Evolutionary conservation across 37 sponge, comb jelly and placozoan species (phyloP), one percentile per base, ranked within the genome.

Genomic region (Bolinopsis microptera): DNA sequence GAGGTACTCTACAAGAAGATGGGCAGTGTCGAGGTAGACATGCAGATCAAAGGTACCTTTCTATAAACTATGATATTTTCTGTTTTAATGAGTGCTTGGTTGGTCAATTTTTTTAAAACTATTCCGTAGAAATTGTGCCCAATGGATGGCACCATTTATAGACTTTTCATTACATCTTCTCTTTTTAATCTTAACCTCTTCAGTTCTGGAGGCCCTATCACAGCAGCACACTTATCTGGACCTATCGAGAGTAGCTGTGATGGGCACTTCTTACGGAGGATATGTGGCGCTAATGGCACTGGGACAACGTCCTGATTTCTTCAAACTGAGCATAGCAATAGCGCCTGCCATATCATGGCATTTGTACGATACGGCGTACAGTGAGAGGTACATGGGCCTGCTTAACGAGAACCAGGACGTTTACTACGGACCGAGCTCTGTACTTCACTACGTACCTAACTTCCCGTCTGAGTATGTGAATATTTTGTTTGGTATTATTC

Each of bases 221-320:
- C 34, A 93, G 35, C 32, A 39, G 25, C 88, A 74, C n/a, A 68
- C 69, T 8, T 94, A 68, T 69, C 92, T 97, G 40, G 98, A 97
- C 80, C 69, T 94, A 48, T 36, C 16, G n/a, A 40, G 95, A 31
- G 95, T 96, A 32, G 96, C 95, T 24, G 93, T 97, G 32, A 90
- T 83, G 35, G 96, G 98, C 34, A 96, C 96, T 95, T 97, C 98
- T 35, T 97, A 97, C 94, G 95, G 95, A 8, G 98, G 98, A 38
- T 97, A 97, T 93, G 80, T 97, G 94, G 94, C 98, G 38, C 93
- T 97, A 35, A 93, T 96, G 94, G 93, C 94, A 1, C 95, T 97
- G 33, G 96, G 96, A 5, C 83, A 94, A 93, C 83, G 94, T 0
- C 96, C 98, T 21, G 95, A 96, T 32, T 69, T 96, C 32, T 97